These are phyloP conservation scores for Natator depressus DNA, from an alignment of 2,113 vertebrate genomes.

Conservation along the genomic window DNA sequence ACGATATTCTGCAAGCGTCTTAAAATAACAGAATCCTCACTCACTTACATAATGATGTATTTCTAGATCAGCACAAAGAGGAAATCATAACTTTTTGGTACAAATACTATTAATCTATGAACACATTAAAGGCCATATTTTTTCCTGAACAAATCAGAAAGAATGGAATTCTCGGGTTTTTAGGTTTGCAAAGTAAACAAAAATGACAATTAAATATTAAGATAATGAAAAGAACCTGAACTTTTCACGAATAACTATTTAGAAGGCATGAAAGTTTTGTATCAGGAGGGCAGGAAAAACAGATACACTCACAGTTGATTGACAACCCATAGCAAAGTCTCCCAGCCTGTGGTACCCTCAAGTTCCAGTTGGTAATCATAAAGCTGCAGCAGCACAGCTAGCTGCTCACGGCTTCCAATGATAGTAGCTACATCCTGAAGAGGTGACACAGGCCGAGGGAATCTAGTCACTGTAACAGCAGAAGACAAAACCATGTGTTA, in stretches of 20 bases:
- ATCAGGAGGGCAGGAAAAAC: neutral
- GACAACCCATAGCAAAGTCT: slow-evolving; percentile 96
- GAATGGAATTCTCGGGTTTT: neutral
- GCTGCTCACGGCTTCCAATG: slow-evolving; percentile 92
- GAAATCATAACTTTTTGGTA: neutral
- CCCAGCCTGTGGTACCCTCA: slow-evolving; percentile 97
- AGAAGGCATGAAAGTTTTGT: neutral
- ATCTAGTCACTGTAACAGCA: slow-evolving; percentile 88
- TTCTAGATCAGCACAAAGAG: neutral
- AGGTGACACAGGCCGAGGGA: slow-evolving; percentile 92
- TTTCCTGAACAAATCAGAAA: neutral
- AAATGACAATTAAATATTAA: rapidly evolving
- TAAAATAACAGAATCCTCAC: neutral
- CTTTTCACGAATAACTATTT: neutral
- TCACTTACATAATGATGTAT: neutral
- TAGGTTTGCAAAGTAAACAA: neutral
- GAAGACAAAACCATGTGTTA: neutral
- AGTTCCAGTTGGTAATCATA: slow-evolving; percentile 96
- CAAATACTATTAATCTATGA: neutral
- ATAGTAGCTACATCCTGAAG: slow-evolving; percentile 95
- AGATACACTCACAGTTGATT: slow-evolving; percentile 93
- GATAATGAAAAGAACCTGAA: neutral
- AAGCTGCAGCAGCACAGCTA: slow-evolving; percentile 89
- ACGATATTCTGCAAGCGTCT: neutral
- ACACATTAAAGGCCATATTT: neutral